Evolutionary conservation across 2,888 invertebrate species (phyloP), one percentile per base, ranked within the genome.

Genomic region (Caenorhabditis sulstoni): DNA sequence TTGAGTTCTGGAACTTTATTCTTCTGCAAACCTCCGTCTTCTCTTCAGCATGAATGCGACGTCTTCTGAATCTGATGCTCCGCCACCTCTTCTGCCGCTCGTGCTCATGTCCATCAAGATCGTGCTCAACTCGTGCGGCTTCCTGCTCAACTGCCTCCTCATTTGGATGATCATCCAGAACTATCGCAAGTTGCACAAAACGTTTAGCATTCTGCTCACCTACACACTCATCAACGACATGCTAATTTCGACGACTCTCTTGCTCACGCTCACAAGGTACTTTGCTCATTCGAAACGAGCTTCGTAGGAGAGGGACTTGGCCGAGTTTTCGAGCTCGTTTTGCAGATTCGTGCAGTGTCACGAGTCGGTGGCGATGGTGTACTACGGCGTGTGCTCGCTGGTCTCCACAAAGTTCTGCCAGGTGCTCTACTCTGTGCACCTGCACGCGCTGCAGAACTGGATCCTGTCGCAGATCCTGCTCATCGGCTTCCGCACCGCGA

Each of bases 401-500:
- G 37, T 70, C 16, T 70, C 70, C 37, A 23, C 77, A 0, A 16
- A 58, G n/a, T 59, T 77, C 22, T 77, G 77, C 16, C 70, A 77
- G 35, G 39, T 52, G 7, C 65, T 77, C 37, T 59, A 65, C 49
- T 37, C 64, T 4, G n/a, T 77, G 7, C 77, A 77, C 35, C 52
- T 77, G 9, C 77, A 77, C 47, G 77, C 77, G 1, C 65, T 77
- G 8, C 65, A 70, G 41, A 77, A 77, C 37, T 77, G 77, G 77
- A 77, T 77, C 12, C 41, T 77, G 12, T 70, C 70, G 1, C 77
- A 77, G n/a, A 77, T 77, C 45, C 65, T 77, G 20, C 29, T 77
- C n/a, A 77, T 77, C 44, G 70, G 59, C 22, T 77, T 70, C 49
- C 77, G 77, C 39, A 77, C 65, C 4, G 70, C 77, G 11, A 70